phyloP scores from a whole-genome alignment of 2,113 vertebrate genomes.

The Salvelinus fontinalis region DNA sequence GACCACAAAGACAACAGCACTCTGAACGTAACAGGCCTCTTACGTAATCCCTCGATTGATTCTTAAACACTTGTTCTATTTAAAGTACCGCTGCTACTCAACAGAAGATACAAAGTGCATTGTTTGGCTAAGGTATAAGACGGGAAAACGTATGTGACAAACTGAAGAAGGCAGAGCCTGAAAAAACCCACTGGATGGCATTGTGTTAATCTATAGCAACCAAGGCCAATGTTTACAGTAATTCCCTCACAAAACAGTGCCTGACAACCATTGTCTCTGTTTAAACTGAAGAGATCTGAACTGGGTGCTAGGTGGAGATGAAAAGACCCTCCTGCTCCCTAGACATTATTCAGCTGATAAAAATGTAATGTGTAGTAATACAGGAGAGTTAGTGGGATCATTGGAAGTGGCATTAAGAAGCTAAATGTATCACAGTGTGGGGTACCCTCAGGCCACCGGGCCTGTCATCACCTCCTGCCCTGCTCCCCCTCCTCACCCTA shows the following conservation, averaged over 20 bases:
- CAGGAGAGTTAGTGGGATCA: conserved; percentile 45
- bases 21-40: not conserved
- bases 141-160: not conserved
- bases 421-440: conserved; percentile 50
- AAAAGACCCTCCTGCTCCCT: conserved; percentile 43
- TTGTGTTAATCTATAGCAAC: no score
- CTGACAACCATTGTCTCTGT: no score
- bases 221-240: no score
- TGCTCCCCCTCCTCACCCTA: not conserved
- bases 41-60: conserved; percentile 4
- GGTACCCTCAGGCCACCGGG: conserved; percentile 31
- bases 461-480: conserved; percentile 8
- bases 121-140: not conserved
- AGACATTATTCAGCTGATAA: conserved; percentile 51
- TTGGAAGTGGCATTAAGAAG: conserved; percentile 48
- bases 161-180: not conserved
- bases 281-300: no score
- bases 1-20: not conserved
- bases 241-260: no score
- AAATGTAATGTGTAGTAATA: conserved; percentile 51
- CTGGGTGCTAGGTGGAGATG: no score
- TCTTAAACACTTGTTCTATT: conserved; percentile 2
- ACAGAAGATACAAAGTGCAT: conserved; percentile 1
- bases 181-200: no score
- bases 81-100: not conserved